A percentile compares a stretch with the other conserved stretches of the same genome.
Conservation (phyloP, 2,888 invertebrate species). For the Thalpophila matura region DNA sequence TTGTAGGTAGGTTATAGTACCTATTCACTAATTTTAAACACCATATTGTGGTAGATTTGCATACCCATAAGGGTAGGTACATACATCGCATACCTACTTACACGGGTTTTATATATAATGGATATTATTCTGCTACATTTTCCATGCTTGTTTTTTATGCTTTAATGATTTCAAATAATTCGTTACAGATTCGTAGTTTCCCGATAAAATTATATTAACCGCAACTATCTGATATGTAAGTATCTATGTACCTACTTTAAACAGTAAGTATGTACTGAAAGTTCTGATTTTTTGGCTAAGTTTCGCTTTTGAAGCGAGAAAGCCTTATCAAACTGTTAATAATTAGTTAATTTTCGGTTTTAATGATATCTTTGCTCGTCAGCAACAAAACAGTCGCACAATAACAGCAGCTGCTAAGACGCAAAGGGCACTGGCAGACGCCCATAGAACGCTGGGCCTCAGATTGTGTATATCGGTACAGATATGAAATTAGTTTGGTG, state of each 20-base stretch:
- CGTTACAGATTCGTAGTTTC: slow-evolving; percentile 53
- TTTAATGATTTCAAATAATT: slow-evolving; percentile 63
- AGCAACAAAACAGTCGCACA: too few relatives aligned
- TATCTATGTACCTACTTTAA: slow-evolving; percentile 34
- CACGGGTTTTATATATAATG: slow-evolving; percentile 58
- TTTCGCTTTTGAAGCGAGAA: too few relatives aligned
- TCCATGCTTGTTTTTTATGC: slow-evolving; percentile 62
- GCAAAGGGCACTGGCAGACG: too few relatives aligned
- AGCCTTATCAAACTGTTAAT: too few relatives aligned
- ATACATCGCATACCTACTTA: slow-evolving; percentile 30
- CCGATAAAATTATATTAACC: slow-evolving; percentile 62
- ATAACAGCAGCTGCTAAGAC: too few relatives aligned
- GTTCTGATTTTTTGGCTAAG: not conserved
- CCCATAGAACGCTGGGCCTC: too few relatives aligned
- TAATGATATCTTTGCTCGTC: too few relatives aligned
- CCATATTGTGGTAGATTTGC: not conserved
- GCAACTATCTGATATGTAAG: slow-evolving; percentile 45
- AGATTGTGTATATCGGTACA: too few relatives aligned
- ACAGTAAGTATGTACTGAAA: slow-evolving; percentile 1
- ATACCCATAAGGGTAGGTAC: not conserved
- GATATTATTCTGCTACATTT: slow-evolving; percentile 55
- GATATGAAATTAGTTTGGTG: too few relatives aligned
- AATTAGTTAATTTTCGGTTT: too few relatives aligned
- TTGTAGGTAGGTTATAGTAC: too few relatives aligned
- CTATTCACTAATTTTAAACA: not conserved